phyloP scores from a whole-genome alignment of 2,888 invertebrate genomes.

The Meganola albula region DNA sequence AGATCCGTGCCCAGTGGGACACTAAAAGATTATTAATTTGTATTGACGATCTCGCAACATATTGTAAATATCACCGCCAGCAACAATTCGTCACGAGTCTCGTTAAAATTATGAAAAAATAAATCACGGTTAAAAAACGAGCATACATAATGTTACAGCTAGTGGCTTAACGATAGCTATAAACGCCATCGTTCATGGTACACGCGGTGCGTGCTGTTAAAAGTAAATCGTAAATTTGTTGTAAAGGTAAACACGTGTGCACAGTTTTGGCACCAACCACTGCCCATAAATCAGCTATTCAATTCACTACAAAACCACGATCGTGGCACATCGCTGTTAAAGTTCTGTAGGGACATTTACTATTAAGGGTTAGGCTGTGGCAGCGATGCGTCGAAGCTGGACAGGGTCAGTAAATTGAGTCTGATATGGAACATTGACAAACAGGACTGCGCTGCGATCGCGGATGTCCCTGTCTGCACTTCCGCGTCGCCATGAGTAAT shows the following conservation, averaged over 20 bases:
- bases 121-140: slow-evolving; percentile 11
- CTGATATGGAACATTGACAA: slow-evolving; percentile 61
- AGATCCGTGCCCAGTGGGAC: too few relatives aligned
- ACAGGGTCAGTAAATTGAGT: too few relatives aligned
- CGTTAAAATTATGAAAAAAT: slow-evolving; percentile 11
- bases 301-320: too few relatives aligned
- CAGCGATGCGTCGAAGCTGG: too few relatives aligned
- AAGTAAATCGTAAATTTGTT: slow-evolving; percentile 32
- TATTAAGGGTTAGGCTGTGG: too few relatives aligned
- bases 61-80: background rate
- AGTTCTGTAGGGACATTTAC: too few relatives aligned
- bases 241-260: slow-evolving; percentile 46
- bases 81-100: slow-evolving; percentile 13
- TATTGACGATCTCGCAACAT: too few relatives aligned
- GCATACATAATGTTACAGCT: slow-evolving; percentile 4
- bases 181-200: slow-evolving; percentile 22
- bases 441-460: slow-evolving; percentile 56
- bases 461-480: slow-evolving; percentile 61
- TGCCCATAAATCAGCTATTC: slow-evolving; percentile 57
- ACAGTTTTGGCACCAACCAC: slow-evolving; percentile 52
- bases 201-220: slow-evolving; percentile 24
- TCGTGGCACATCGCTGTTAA: too few relatives aligned
- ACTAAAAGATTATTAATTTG: too few relatives aligned
- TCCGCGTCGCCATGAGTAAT: slow-evolving; percentile 63
- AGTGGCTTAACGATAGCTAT: slow-evolving; percentile 22